Base-by-base conservation (phyloP, 2,888 invertebrate genomes). In the Cybosia mesomella region DNA sequence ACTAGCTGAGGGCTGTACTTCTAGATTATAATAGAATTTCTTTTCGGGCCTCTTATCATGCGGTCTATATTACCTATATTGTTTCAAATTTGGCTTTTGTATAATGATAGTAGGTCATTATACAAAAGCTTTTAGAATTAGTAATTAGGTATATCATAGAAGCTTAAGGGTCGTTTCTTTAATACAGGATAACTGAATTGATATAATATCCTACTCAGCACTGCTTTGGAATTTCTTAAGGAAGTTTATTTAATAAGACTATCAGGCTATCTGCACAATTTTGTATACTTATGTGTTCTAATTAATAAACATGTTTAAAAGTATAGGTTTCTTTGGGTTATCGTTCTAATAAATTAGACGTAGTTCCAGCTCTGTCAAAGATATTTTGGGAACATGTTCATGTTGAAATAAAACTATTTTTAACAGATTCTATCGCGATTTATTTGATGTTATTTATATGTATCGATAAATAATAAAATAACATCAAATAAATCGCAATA, bases 271-370 rank as follows among this genome's bases (percentile, higher is more conserved):
- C 4, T 22, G 2, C 22, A 54, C 10, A 15, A 13, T 18, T 24
- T 54, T 55, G 24, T 15, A 53, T 55, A 24, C 11, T 0, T 43
- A 8, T n/a, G n/a, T n/a, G n/a, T n/a, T n/a, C 28, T 28, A 28
- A 28, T 28, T 4, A 28, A 49, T 49, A 49, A 28, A 15, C 24
- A 24, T 28, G 15, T 8, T 22, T 58, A 9, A 34, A 34, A 34
- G 10, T 11, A 58, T 28, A 58, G 18, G n/a, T 32, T 32, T 34
- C 15, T 28, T 34, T 49, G 39, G 73, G 76, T 76, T 70, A 76
- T 68, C 67, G 73, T 66, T 65, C 60, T 58, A 58, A 62, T 76
- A 79, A 70, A 70, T 18, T 43, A 43, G n/a, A 55, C 57, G 53
- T 36, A 59, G 67, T 63, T 72, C 58, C 39, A 64, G 49, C 54